These are phyloP conservation scores for Zaprionus kolodkinae DNA, from an alignment of 1,140 invertebrate genomes.

Conservation along the genomic window DNA sequence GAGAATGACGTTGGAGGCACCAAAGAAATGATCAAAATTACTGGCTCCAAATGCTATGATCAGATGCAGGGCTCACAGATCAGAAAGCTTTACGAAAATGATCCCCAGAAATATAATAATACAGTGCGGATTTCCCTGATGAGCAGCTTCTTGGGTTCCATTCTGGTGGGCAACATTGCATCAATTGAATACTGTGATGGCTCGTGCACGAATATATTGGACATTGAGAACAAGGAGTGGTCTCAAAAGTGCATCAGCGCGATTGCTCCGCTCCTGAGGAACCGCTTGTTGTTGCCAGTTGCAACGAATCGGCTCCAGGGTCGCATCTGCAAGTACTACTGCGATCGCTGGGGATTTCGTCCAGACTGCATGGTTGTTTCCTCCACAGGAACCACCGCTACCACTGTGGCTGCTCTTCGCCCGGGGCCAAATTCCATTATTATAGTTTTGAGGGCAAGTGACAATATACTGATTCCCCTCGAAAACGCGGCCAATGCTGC, in stretches of 20 bases:
- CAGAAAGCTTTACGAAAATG: constrained; percentile 91
- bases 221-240: constrained; percentile 93
- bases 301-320: constrained; percentile 89
- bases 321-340: constrained; percentile 90
- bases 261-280: constrained; percentile 88
- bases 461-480: constrained; percentile 94
- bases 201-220: constrained; percentile 98
- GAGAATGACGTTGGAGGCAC: constrained; percentile 92
- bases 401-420: constrained; percentile 90
- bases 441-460: constrained; percentile 88
- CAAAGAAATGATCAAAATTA: constrained; percentile 91
- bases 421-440: background rate
- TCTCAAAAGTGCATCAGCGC: constrained; percentile 89
- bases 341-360: constrained; percentile 93
- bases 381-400: constrained; percentile 96
- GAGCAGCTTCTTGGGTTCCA: constrained; percentile 94
- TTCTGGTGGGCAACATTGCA: constrained; percentile 94
- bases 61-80: constrained; percentile 97
- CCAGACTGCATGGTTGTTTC: constrained; percentile 91
- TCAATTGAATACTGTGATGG: constrained; percentile 96
- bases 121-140: constrained; percentile 96
- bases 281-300: constrained; percentile 90
- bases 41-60: constrained; percentile 95
- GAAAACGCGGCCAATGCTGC: constrained; percentile 86
- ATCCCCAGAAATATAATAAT: constrained; percentile 89